Base-by-base conservation (phyloP, 2,797 vertebrate species). In the Agapornis canus region DNA sequence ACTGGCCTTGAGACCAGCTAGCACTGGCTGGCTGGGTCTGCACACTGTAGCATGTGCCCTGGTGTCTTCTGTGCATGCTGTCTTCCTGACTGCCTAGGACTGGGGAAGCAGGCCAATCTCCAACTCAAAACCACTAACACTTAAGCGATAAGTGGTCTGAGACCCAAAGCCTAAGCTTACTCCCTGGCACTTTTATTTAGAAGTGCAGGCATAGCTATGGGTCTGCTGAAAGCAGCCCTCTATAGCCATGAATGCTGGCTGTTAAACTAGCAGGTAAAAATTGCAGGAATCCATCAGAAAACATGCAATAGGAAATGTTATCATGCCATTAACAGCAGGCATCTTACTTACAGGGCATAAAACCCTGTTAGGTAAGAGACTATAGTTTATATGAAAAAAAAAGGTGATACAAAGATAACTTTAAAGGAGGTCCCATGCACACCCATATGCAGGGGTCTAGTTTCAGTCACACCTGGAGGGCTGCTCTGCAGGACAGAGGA, bases 1-100 rank as follows among this genome's bases (percentile, higher is more conserved):
- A 7, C 22, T 48, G 15, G 8, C 32, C 82, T 49, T 37, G 45
- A 60, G 66, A 56, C 37, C 19, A n/a, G 10, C 25, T 69, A 70
- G 23, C 17, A 16, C 35, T 52, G 64, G 2, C 40, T 76, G 52
- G 4, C 20, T 61, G 51, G 16, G 12, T 66, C 56, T 82, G n/a
- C 13, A 7, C 0, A 0, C 27, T 57, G 20, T 11, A 49, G 26
- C 4, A 0, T 32, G 14, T 13, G 18, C 21, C 61, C 29, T 57
- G 2, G 27, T 4, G 8, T 47, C 48, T 43, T 59, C 35, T 70
- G 14, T 3, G 11, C 27, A 5, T 3, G 2, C 29, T 65, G 32
- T 23, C 32, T 52, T 68, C 32, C 60, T 51, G 35, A 0, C 25
- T 48, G 56, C 61, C 54, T 35, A 7, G 21, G 15, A 16, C 10